Evolutionary conservation across 1,140 invertebrate species (phyloP), one percentile per base, ranked within the genome.

Genomic region (Proctacanthus coquilletti): DNA sequence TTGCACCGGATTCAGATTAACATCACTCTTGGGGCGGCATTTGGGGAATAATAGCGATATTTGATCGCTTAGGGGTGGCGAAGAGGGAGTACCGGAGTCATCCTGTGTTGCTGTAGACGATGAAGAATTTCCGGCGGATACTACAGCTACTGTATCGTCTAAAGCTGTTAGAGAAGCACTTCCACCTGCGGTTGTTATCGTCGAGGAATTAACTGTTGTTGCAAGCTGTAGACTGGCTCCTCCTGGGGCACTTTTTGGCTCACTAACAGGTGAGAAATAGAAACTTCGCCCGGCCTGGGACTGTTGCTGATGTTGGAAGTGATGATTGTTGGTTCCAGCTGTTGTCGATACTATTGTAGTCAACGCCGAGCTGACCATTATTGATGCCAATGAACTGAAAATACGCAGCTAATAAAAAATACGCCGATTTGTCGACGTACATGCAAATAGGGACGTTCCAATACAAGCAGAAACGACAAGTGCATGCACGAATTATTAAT

Each of bases 31-130:
- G 42, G 79, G 79, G 45, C 80, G 70, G 64, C 80, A 84, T 74
- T 83, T 83, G 45, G 80, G 80, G 65, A 85, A 85, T 43, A 84
- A 69, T 56, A 77, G 71, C 48, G 75, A 80, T 62, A 84, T 82
- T 60, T 79, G 74, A 66, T 81, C 78, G 58, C 71, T 73, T 41
- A 52, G 42, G 10, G 51, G 53, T 14, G 53, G 51, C 47, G 65
- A 66, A 50, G 59, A 49, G 61, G 64, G 49, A 64, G 63, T 59
- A 53, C 46, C 57, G 57, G 13, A 27, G n/a, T n/a, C n/a, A n/a
- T n/a, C 23, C 23, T 27, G 23, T 27, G n/a, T n/a, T n/a, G n/a
- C n/a, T n/a, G n/a, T n/a, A n/a, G n/a, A n/a, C n/a, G n/a, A n/a
- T n/a, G n/a, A n/a, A n/a, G n/a, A n/a, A n/a, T n/a, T n/a, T n/a